phyloP scores from a whole-genome alignment of 2,888 invertebrate genomes.

The Drosophila monieri region DNA sequence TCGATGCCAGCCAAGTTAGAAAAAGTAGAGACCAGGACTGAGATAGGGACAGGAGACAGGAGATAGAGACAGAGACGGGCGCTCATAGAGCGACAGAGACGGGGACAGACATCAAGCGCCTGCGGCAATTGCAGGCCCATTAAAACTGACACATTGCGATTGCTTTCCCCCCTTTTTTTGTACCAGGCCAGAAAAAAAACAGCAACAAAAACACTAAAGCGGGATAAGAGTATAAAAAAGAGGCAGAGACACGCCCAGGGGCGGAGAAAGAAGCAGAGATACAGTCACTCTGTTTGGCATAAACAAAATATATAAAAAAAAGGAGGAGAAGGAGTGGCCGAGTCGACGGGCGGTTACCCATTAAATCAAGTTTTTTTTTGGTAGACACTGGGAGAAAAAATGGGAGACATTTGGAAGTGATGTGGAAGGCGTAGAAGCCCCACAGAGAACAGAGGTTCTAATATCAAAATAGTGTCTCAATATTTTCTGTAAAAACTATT shows the following conservation, averaged over 20 bases:
- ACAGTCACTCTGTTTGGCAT: constrained; percentile 11
- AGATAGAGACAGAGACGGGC: background rate
- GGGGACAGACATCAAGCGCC: constrained; percentile 52
- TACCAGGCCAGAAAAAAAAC: constrained; percentile 41
- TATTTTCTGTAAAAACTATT: background rate
- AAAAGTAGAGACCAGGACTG: background rate
- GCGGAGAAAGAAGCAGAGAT: constrained; percentile 1
- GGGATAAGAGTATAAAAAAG: constrained; percentile 33
- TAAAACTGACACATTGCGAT: constrained; percentile 77
- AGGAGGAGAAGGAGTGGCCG: background rate
- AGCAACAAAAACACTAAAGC: constrained; percentile 4
- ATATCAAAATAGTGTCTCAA: too few relatives aligned
- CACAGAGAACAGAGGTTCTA: too few relatives aligned
- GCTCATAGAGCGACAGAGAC: constrained; percentile 12
- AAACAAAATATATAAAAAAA: constrained; percentile 13
- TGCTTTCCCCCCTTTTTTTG: constrained; percentile 45
- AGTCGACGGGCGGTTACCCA: constrained; percentile 2
- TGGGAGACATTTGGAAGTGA: too few relatives aligned
- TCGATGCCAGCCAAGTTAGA: constrained; percentile 38
- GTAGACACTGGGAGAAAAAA: background rate
- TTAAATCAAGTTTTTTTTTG: background rate
- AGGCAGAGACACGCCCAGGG: constrained; percentile 24
- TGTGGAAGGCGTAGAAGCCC: too few relatives aligned
- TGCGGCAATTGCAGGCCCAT: constrained; percentile 72
- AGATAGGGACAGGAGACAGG: background rate